phyloP scores from a whole-genome alignment of 2,888 invertebrate genomes.

The Aelia acuminata region DNA sequence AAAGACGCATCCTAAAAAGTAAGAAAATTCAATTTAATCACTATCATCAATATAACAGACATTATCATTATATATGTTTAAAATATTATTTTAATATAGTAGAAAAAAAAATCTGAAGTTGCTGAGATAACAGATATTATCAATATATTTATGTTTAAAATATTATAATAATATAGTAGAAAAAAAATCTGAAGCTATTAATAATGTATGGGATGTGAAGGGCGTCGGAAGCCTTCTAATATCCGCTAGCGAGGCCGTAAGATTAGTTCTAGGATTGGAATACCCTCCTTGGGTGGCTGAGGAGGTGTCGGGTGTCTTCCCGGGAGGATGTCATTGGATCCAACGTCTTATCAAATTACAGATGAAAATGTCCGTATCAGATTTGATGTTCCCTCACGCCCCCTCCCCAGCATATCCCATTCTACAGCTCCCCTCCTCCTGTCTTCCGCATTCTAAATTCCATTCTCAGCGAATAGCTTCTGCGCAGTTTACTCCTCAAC shows the following conservation, averaged over 20 bases:
- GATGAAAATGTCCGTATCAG: slow-evolving; percentile 46
- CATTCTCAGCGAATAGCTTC: background rate
- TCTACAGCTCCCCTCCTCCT: background rate
- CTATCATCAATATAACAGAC: too few species aligned
- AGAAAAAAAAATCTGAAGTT: too few species aligned
- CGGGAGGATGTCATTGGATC: slow-evolving; percentile 44
- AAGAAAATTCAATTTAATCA: too few species aligned
- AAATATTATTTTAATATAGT: too few species aligned
- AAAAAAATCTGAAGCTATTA: background rate
- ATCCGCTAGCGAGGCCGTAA: background rate
- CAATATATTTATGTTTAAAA: too few species aligned
- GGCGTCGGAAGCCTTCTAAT: background rate
- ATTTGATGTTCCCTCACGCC: slow-evolving; percentile 28
- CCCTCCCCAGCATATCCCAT: background rate
- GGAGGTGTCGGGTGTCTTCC: slow-evolving; percentile 26
- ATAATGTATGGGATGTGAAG: background rate
- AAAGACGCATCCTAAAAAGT: too few species aligned
- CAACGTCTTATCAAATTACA: slow-evolving; percentile 40
- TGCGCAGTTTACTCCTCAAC: background rate
- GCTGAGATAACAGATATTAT: too few species aligned
- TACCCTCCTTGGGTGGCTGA: background rate
- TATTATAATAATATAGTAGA: background rate
- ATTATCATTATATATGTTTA: too few species aligned
- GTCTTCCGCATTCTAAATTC: background rate
- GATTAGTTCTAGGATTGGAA: slow-evolving; percentile 13